Evolutionary conservation across 2,888 invertebrate species (phyloP), one percentile per base, ranked within the genome.

Genomic region (Lepidochrysops patricia): DNA sequence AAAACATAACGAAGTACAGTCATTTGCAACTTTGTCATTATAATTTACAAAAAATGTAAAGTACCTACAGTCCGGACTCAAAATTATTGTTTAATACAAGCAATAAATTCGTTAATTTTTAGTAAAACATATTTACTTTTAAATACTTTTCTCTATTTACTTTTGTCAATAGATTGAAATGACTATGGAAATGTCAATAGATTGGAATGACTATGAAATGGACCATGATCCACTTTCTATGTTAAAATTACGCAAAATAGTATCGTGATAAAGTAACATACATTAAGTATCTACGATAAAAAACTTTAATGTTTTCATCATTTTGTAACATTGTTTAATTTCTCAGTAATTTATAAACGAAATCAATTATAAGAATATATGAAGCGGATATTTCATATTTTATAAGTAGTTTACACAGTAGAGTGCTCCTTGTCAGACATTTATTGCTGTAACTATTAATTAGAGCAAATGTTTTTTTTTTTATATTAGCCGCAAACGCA

Each of bases 61-160:
- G 26, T 57, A 35, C n/a, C n/a, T n/a, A n/a, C 35, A 26, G 37
- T 50, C n/a, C 35, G 37, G n/a, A n/a, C n/a, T n/a, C n/a, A n/a
- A n/a, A n/a, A n/a, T n/a, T n/a, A n/a, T n/a, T n/a, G n/a, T n/a
- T n/a, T n/a, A n/a, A n/a, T n/a, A 37, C 34, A 61, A 58, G 60
- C 58, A 35, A 23, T n/a, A 23, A 58, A 56, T 37, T 56, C 15
- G 61, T 60, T 58, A 56, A 56, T 63, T 68, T 63, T 65, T 60
- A 64, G 65, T 70, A 74, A 15, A 43, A 5, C 13, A 13, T 19
- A 2, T 19, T 15, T 15, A 43, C 37, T 2, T 43, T 43, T 15
- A 15, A 19, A n/a, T 19, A 19, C 2, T 2, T 19, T 7, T 13
- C 3, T 2, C 15, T 3, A 9, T 43, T 43, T 43, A 19, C 43